Percentiles rank a stretch among this genome's conserved stretches.
Conservation (phyloP, 37 sponge, comb jelly and placozoan genomes). For the Theonella swinhoei region DNA sequence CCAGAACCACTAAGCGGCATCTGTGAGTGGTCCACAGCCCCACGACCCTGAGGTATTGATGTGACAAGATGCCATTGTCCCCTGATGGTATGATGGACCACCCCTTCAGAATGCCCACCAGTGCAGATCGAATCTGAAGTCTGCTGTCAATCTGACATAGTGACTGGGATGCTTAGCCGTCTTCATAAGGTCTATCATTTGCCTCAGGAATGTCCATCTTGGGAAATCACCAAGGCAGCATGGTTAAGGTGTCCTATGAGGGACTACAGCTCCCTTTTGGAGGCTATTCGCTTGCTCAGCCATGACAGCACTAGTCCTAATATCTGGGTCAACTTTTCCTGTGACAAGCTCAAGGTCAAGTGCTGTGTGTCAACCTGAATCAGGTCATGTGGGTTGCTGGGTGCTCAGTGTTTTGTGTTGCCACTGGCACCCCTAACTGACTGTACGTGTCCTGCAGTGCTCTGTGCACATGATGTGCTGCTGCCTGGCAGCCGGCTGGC, state of each 20-base stretch:
- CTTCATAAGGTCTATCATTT: no score
- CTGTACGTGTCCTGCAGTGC: background rate
- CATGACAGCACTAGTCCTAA: background rate
- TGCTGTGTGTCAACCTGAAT: conserved; percentile 15
- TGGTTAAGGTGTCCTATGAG: conserved; percentile 42
- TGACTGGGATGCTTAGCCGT: conserved; percentile 13
- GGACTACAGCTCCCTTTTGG: conserved; percentile 30
- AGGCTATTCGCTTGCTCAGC: background rate
- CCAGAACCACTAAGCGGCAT: conserved; percentile 15
- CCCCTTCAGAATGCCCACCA: conserved; percentile 37
- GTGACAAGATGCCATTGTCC: no score
- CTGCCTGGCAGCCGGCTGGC: background rate
- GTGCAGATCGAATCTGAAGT: conserved; percentile 38
- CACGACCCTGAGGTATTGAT: conserved; percentile 25
- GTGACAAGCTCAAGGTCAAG: background rate
- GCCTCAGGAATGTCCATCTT: no score
- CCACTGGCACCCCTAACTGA: conserved; percentile 20
- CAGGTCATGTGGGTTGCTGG: background rate
- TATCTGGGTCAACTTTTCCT: conserved; percentile 17
- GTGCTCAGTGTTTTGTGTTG: background rate
- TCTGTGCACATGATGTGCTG: background rate
- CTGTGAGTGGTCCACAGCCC: no score
- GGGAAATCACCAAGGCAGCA: conserved; percentile 36
- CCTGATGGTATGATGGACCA: no score
- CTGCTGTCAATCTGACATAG: conserved; percentile 28